These are phyloP conservation scores for Priocnemis perturbator DNA, from an alignment of 2,888 invertebrate species.

Conservation along the genomic window DNA sequence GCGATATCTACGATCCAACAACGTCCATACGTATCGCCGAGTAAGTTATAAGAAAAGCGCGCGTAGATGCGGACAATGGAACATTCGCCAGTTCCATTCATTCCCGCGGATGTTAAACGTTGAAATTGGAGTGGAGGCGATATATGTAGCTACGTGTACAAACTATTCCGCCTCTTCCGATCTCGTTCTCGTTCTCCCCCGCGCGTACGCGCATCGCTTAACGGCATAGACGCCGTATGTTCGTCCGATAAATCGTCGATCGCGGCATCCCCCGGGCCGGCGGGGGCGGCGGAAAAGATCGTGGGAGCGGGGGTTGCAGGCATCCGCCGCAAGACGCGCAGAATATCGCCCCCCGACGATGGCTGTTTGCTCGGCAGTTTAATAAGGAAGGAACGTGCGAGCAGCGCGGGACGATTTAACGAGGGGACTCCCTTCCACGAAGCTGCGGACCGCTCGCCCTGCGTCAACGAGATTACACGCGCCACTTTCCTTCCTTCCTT, in stretches of 20 bases:
- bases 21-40: too few species aligned
- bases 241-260: conserved; percentile 13
- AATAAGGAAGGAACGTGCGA: conserved; percentile 64
- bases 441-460: conserved; percentile 47
- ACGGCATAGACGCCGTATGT: too few species aligned
- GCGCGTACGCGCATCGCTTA: too few species aligned
- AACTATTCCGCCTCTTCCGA: too few species aligned
- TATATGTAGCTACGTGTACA: too few species aligned
- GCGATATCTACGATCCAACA: too few species aligned
- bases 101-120: conserved; percentile 6
- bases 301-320: neutral
- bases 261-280: conserved; percentile 8
- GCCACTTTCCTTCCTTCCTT: conserved; percentile 59
- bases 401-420: conserved; percentile 61
- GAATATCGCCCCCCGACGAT: conserved; percentile 38
- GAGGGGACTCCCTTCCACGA: conserved; percentile 57
- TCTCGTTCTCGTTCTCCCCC: too few species aligned
- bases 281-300: conserved; percentile 5
- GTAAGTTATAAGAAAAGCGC: too few species aligned
- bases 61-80: too few species aligned
- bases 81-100: too few species aligned
- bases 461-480: conserved; percentile 69
- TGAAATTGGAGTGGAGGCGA: conserved; percentile 8
- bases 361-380: conserved; percentile 57
- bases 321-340: neutral